Evolutionary conservation across 2,797 vertebrate genomes (phyloP).

Genomic region (Decapterus maruadsi): DNA sequence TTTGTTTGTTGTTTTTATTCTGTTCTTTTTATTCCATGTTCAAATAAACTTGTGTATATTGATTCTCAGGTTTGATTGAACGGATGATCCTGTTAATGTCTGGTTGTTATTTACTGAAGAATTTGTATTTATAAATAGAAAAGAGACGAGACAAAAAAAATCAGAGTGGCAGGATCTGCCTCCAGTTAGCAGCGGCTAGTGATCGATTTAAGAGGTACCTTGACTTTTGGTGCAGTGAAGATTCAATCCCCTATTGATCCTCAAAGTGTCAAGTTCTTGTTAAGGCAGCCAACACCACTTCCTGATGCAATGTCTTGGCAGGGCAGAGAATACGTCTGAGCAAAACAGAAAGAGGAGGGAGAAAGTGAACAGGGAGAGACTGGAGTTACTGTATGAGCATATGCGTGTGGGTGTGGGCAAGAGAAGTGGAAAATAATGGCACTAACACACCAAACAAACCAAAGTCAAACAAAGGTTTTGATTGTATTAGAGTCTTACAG

Average conservation of each 20-base stretch:
- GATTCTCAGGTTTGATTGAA: background rate
- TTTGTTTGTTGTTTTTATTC: no score
- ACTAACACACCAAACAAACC: conserved; percentile 21
- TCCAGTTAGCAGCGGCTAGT: conserved; percentile 62
- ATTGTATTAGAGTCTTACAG: conserved; percentile 7
- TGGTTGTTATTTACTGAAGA: background rate
- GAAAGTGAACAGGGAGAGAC: background rate
- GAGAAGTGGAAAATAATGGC: background rate
- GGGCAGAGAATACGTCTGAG: conserved; percentile 36
- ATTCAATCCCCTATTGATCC: conserved; percentile 77
- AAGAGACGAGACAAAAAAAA: conserved; percentile 14
- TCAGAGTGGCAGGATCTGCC: conserved; percentile 48
- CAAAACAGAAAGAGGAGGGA: conserved; percentile 8
- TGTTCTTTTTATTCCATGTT: no score
- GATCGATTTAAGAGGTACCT: conserved; percentile 67
- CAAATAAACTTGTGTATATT: no score
- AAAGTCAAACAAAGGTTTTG: conserved; percentile 11
- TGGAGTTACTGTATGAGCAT: background rate
- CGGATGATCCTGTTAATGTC: background rate
- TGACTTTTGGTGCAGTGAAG: conserved; percentile 72
- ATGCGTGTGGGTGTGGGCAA: conserved; percentile 13
- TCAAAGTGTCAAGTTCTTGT: conserved; percentile 68
- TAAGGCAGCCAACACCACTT: conserved; percentile 59
- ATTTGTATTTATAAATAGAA: background rate
- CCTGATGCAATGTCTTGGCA: conserved; percentile 64